Percentiles rank a stretch among this genome's conserved stretches.
phyloP scores from a whole-genome alignment of 2,888 invertebrate genomes.

The Synergus itoensis region DNA sequence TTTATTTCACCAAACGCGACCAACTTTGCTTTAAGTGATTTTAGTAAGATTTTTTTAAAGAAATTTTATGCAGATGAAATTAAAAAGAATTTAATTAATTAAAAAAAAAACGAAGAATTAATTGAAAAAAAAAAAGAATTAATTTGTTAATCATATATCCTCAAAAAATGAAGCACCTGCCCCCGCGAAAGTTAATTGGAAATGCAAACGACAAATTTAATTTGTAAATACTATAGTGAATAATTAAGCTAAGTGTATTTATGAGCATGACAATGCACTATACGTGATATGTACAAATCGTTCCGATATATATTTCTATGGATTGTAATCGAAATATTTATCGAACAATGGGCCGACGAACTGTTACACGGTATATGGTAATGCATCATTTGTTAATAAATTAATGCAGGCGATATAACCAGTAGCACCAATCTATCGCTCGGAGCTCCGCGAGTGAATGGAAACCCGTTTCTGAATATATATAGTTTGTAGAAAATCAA shows the following conservation, averaged over 20 bases:
- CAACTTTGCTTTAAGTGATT: not conserved
- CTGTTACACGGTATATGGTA: constrained; percentile 7
- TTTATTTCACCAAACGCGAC: not conserved
- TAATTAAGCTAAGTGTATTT: constrained; percentile 19
- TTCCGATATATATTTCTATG: not conserved
- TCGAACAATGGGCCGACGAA: constrained; percentile 1
- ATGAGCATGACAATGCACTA: constrained; percentile 20
- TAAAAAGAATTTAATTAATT: not conserved
- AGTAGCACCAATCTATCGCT: not conserved
- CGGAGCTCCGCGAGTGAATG: not conserved
- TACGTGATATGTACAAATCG: not conserved
- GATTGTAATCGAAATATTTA: constrained; percentile 9
- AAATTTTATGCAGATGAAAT: not conserved
- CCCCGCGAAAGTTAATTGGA: not conserved
- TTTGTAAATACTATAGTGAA: constrained; percentile 2
- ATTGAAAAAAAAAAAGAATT: not conserved
- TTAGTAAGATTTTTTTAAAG: not conserved
- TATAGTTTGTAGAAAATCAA: constrained; percentile 31
- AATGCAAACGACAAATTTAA: constrained; percentile 18
- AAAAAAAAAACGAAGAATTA: not conserved
- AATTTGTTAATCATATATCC: not conserved
- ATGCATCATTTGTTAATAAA: constrained; percentile 13
- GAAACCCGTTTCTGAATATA: constrained; percentile 25
- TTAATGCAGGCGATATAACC: not conserved
- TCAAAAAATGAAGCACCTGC: constrained; percentile 3